Percentiles rank a stretch among this genome's conserved stretches.
These are phyloP conservation scores for Araneus ventricosus DNA, from an alignment of 1,140 invertebrate genomes.

Conservation along the genomic window DNA sequence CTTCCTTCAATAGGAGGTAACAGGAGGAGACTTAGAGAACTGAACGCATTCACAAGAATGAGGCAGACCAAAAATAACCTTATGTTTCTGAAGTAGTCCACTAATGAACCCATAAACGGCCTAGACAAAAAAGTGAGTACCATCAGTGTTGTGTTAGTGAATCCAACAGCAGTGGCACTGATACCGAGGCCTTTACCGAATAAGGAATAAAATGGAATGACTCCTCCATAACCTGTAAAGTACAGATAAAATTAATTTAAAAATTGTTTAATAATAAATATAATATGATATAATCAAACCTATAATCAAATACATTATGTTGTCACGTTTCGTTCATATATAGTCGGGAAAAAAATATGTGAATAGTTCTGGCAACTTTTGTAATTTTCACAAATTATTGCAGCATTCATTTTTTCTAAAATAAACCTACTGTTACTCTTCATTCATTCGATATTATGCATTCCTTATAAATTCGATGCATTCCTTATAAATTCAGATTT, in stretches of 20 bases:
- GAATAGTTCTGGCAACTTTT: too few species aligned
- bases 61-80: conserved; percentile 85
- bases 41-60: background rate
- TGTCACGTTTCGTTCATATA: too few species aligned
- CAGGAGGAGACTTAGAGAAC: background rate
- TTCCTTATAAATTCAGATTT: too few species aligned
- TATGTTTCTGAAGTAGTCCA: conserved; percentile 82
- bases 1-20: background rate
- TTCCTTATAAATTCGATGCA: too few species aligned
- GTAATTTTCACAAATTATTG: too few species aligned
- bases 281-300: too few species aligned
- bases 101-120: conserved; percentile 78
- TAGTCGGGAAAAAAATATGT: too few species aligned
- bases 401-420: too few species aligned
- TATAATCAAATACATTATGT: too few species aligned
- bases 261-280: background rate
- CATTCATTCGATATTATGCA: too few species aligned
- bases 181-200: conserved; percentile 81
- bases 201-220: conserved; percentile 79
- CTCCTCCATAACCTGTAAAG: conserved; percentile 82
- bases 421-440: too few species aligned
- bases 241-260: conserved; percentile 40
- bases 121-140: conserved; percentile 78
- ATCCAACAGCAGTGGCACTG: conserved; percentile 77
- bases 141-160: conserved; percentile 78